A percentile compares a stretch with the other conserved stretches of the same genome.
These are phyloP conservation scores for Heliconius aoede DNA, from an alignment of 2,888 invertebrate species.

Conservation along the genomic window DNA sequence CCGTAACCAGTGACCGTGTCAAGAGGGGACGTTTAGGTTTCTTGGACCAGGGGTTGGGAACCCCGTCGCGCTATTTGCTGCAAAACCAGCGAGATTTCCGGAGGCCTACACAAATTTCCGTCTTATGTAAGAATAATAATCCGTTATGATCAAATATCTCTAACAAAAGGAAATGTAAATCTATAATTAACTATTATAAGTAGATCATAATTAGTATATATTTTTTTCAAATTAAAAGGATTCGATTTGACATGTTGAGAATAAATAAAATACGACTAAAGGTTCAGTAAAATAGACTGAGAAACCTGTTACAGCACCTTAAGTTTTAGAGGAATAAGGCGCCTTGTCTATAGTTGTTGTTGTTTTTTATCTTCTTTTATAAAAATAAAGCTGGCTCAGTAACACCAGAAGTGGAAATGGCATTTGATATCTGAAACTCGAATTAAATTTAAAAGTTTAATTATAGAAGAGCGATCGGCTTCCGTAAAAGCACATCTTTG, in stretches of 20 bases:
- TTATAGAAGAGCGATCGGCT: slow-evolving; percentile 78
- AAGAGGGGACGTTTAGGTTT: slow-evolving; percentile 44
- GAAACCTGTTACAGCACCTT: slow-evolving; percentile 45
- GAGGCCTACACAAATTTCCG: slow-evolving; percentile 53
- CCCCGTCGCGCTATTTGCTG: slow-evolving; percentile 72
- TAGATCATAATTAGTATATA: neutral
- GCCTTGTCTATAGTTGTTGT: slow-evolving; percentile 38
- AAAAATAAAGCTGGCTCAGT: slow-evolving; percentile 52
- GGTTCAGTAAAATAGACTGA: slow-evolving; percentile 40
- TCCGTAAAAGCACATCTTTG: slow-evolving; percentile 72
- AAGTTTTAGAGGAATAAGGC: slow-evolving; percentile 43
- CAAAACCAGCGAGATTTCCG: slow-evolving; percentile 68
- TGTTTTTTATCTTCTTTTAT: slow-evolving; percentile 37
- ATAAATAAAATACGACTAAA: slow-evolving; percentile 34
- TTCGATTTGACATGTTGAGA: neutral
- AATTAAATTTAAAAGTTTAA: slow-evolving; percentile 78
- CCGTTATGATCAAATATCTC: slow-evolving; percentile 15
- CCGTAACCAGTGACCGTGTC: slow-evolving; percentile 56
- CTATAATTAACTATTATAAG: neutral
- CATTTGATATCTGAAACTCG: slow-evolving; percentile 75
- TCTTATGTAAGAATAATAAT: slow-evolving; percentile 47
- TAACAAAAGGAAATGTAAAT: neutral
- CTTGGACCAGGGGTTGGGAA: slow-evolving; percentile 29
- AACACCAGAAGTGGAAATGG: slow-evolving; percentile 65
- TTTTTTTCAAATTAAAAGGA: neutral